phyloP scores from a whole-genome alignment of 2,797 vertebrate genomes.

The Rachycentron canadum region DNA sequence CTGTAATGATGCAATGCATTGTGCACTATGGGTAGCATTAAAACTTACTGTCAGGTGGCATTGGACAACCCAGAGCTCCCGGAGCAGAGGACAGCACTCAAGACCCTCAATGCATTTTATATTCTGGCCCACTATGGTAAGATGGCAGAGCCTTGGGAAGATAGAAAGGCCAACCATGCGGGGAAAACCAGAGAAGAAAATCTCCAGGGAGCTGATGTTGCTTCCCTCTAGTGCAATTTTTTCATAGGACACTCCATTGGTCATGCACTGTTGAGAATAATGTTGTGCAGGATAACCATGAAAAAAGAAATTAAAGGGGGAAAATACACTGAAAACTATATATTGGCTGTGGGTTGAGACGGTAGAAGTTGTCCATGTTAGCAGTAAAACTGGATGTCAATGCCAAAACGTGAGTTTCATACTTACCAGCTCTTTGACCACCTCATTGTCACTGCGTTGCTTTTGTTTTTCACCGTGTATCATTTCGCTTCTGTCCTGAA shows the following conservation, averaged over 20 bases:
- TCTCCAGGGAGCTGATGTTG: conserved; percentile 81
- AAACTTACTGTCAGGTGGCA: conserved; percentile 86
- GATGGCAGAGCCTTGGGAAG: conserved; percentile 84
- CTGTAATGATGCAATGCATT: background rate
- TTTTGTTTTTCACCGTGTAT: conserved; percentile 79
- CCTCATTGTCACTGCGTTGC: conserved; percentile 80
- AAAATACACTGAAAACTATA: background rate
- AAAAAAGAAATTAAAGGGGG: background rate
- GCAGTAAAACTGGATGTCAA: background rate
- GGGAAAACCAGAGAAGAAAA: conserved; percentile 90
- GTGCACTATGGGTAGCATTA: background rate
- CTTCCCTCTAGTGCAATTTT: conserved; percentile 82
- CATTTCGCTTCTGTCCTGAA: conserved; percentile 73
- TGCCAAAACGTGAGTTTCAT: background rate
- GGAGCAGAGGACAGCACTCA: conserved; percentile 83
- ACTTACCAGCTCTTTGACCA: conserved; percentile 89
- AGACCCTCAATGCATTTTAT: conserved; percentile 86
- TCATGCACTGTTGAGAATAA: conserved; percentile 83
- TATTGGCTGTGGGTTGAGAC: background rate
- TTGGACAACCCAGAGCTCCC: conserved; percentile 90
- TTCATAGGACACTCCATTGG: conserved; percentile 87
- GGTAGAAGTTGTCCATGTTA: background rate
- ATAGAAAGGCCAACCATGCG: conserved; percentile 86
- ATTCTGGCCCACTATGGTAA: conserved; percentile 88
- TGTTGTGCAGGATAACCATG: background rate